Evolutionary conservation across 2,113 vertebrate species (phyloP).

Genomic region (Hoplias malabaricus): DNA sequence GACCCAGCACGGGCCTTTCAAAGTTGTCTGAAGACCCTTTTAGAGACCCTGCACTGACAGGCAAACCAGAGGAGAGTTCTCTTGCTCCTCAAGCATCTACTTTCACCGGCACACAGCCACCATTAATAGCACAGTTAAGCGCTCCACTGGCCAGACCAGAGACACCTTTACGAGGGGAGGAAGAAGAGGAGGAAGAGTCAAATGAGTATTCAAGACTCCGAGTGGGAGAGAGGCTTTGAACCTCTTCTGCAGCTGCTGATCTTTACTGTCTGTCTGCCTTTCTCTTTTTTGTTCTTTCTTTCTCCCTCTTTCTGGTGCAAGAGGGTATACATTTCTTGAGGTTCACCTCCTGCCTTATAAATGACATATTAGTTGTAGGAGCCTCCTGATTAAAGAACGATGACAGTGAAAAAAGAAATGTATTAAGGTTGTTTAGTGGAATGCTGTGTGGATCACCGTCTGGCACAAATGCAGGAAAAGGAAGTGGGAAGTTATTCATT

Average conservation of each 20-base stretch:
- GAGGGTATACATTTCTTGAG: constrained; percentile 24
- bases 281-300: too few relatives aligned
- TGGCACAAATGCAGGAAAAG: constrained; percentile 44
- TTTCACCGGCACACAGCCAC: constrained; percentile 43
- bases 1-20: constrained; percentile 22
- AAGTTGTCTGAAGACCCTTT: constrained; percentile 28
- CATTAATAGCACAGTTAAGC: constrained; percentile 52
- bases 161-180: constrained; percentile 46
- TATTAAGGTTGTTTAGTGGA: constrained; percentile 9
- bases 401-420: background rate
- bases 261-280: background rate
- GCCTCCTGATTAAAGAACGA: background rate
- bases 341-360: constrained; percentile 42
- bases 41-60: constrained; percentile 33
- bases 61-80: constrained; percentile 52
- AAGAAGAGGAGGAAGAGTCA: constrained; percentile 72
- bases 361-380: background rate
- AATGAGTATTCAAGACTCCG: constrained; percentile 87
- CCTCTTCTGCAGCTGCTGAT: constrained; percentile 14
- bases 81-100: constrained; percentile 42
- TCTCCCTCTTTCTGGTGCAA: background rate
- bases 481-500: constrained; percentile 30
- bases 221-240: constrained; percentile 83
- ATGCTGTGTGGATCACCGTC: constrained; percentile 69
- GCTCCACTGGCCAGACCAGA: constrained; percentile 56